These are phyloP conservation scores for Scelioninae gen. 1 DNA, from an alignment of 2,888 invertebrate genomes.

Conservation along the genomic window DNA sequence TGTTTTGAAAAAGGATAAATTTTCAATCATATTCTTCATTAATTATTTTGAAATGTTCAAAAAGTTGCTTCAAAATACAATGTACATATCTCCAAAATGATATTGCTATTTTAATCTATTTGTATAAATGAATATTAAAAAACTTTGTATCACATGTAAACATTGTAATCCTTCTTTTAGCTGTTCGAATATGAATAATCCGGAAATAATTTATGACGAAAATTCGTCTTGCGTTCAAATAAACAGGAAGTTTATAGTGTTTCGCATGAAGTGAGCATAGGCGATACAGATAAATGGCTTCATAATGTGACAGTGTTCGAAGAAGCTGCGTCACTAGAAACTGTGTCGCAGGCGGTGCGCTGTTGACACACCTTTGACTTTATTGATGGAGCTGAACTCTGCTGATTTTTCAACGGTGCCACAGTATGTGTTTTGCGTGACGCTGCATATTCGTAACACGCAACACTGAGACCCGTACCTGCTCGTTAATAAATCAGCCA, in stretches of 20 bases:
- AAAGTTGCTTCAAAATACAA: too few species aligned
- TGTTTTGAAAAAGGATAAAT: too few species aligned
- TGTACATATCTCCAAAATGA: too few species aligned
- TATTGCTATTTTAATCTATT: too few species aligned
- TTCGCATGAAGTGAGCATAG: not conserved
- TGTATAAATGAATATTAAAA: too few species aligned
- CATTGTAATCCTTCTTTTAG: too few species aligned
- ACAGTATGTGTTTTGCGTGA: slow-evolving; percentile 49
- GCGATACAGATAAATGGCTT: slow-evolving; percentile 15
- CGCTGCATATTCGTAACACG: slow-evolving; percentile 62
- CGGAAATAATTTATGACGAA: slow-evolving; percentile 2
- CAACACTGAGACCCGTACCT: slow-evolving; percentile 54
- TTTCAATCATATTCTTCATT: too few species aligned
- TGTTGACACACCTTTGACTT: slow-evolving; percentile 51
- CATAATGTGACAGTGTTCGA: slow-evolving; percentile 18
- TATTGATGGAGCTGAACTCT: slow-evolving; percentile 30
- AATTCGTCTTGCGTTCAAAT: not conserved
- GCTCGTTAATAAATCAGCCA: slow-evolving; percentile 49
- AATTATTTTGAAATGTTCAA: too few species aligned
- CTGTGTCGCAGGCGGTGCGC: slow-evolving; percentile 19
- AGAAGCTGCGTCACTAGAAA: slow-evolving; percentile 42
- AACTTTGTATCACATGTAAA: too few species aligned
- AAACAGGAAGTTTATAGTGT: slow-evolving; percentile 10
- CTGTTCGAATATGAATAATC: too few species aligned
- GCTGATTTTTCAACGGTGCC: slow-evolving; percentile 43